Evolutionary conservation across 2,797 vertebrate species (phyloP).

Genomic region (Sebastes reedi): DNA sequence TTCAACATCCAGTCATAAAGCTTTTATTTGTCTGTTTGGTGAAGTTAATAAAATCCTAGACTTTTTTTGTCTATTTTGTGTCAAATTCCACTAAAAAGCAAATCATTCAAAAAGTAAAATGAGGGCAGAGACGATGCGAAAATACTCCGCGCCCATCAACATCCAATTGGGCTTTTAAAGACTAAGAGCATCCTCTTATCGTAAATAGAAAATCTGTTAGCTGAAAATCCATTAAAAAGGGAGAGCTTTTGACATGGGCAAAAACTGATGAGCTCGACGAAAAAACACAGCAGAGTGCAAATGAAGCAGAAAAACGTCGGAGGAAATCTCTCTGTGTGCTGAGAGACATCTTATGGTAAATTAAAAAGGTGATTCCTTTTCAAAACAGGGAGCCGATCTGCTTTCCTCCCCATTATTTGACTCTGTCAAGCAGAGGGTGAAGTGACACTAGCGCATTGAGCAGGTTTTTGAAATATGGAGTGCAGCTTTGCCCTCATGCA

Average conservation of each 20-base stretch:
- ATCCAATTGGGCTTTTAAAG: constrained; percentile 64
- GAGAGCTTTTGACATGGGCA: constrained; percentile 58
- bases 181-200: constrained; percentile 64
- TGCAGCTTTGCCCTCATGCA: constrained; percentile 24
- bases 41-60: neutral
- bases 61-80: neutral
- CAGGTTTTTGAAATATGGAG: constrained; percentile 29
- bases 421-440: constrained; percentile 13
- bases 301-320: constrained; percentile 61
- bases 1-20: neutral
- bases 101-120: neutral
- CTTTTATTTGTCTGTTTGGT: neutral
- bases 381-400: constrained; percentile 42
- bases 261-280: constrained; percentile 74
- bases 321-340: constrained; percentile 47
- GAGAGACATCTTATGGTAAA: constrained; percentile 60
- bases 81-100: neutral
- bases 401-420: constrained; percentile 33
- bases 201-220: constrained; percentile 69
- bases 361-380: constrained; percentile 64
- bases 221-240: constrained; percentile 71
- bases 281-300: constrained; percentile 57
- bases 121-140: neutral
- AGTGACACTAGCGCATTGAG: constrained; percentile 29
- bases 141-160: constrained; percentile 42